A percentile compares a stretch with the other conserved stretches of the same genome.
Evolutionary conservation across 1,140 invertebrate species (phyloP).

Genomic region (Bicyclus anynana): DNA sequence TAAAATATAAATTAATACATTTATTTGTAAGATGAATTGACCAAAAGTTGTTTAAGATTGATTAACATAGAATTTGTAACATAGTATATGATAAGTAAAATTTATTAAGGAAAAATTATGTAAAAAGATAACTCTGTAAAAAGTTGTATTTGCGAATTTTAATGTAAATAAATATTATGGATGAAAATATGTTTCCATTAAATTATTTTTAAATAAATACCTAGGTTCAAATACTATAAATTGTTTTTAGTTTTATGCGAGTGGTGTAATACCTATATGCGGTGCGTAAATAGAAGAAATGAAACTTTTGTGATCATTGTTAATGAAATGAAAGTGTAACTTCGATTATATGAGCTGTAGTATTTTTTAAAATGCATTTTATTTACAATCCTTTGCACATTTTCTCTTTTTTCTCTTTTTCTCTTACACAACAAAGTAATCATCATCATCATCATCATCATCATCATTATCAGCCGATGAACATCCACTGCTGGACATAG

Average conservation of each 20-base stretch:
- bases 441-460: too few species aligned
- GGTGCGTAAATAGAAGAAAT: slow-evolving; percentile 62
- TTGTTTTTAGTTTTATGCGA: slow-evolving; percentile 58
- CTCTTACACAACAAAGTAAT: too few species aligned
- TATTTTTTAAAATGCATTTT: slow-evolving; percentile 64
- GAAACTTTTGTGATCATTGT: slow-evolving; percentile 74
- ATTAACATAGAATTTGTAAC: slow-evolving; percentile 39
- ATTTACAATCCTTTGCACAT: slow-evolving; percentile 28
- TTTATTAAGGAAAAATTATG: slow-evolving; percentile 55
- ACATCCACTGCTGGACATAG: too few species aligned
- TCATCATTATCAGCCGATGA: too few species aligned
- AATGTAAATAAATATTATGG: slow-evolving; percentile 59
- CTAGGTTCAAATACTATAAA: slow-evolving; percentile 49
- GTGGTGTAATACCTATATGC: slow-evolving; percentile 55
- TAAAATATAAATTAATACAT: slow-evolving; percentile 20
- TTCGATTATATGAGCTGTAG: slow-evolving; percentile 76
- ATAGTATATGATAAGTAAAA: slow-evolving; percentile 39
- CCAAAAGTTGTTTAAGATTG: slow-evolving; percentile 71
- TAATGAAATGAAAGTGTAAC: slow-evolving; percentile 73
- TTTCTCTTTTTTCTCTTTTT: too few species aligned
- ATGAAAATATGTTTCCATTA: slow-evolving; percentile 54
- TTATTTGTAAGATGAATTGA: slow-evolving; percentile 71
- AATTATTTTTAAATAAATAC: slow-evolving; percentile 66
- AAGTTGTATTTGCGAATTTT: slow-evolving; percentile 70
- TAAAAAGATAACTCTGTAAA: slow-evolving; percentile 56